Evolutionary conservation across 1,140 invertebrate species (phyloP).

Genomic region (Pogonomyrmex barbatus): DNA sequence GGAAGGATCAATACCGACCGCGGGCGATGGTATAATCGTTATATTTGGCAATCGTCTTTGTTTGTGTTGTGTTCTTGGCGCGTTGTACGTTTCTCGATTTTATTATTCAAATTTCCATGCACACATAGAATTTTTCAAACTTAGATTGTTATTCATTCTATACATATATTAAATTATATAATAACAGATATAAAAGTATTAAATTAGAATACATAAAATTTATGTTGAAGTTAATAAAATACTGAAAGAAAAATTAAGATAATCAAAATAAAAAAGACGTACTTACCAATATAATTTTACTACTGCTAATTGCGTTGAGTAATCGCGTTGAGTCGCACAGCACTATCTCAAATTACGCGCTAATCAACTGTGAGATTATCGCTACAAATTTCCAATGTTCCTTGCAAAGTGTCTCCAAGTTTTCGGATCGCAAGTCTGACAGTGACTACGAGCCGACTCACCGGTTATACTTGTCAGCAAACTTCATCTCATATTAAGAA

Average conservation of each 20-base stretch:
- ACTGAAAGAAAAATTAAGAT: neutral
- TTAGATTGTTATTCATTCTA: too few species aligned
- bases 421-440: constrained; percentile 36
- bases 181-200: too few species aligned
- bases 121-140: neutral
- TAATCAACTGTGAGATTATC: neutral
- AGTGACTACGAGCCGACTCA: constrained; percentile 39
- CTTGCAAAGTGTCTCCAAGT: neutral
- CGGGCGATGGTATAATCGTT: constrained; percentile 1
- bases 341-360: neutral
- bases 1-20: constrained; percentile 55
- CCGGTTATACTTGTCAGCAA: constrained; percentile 33
- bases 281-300: constrained; percentile 34
- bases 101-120: constrained; percentile 19
- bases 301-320: neutral
- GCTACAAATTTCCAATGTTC: neutral
- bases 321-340: neutral
- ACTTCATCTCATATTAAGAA: constrained; percentile 9
- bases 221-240: constrained; percentile 7
- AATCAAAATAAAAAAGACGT: neutral
- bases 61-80: neutral
- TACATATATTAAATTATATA: too few species aligned
- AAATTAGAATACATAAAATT: neutral
- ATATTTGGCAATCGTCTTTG: constrained; percentile 21
- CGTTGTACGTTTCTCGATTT: neutral